A percentile compares a stretch with the other conserved stretches of the same genome.
Evolutionary conservation across 2,113 vertebrate species (phyloP).

Genomic region (Vimba vimba): DNA sequence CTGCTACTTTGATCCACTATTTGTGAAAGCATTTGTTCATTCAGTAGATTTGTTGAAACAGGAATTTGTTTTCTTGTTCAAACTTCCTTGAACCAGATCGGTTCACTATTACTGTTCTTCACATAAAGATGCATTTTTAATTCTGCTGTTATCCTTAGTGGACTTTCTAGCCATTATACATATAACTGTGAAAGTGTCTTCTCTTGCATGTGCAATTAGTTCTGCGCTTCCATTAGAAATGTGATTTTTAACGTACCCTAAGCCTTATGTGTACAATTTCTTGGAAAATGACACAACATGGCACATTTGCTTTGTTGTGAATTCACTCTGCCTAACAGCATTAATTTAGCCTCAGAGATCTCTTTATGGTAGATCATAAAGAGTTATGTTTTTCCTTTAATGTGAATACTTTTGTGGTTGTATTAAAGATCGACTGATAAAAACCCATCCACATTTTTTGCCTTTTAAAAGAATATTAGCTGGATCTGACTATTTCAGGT

Average conservation of each 20-base stretch:
- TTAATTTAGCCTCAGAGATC: slow-evolving; percentile 6
- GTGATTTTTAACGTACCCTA: slow-evolving; percentile 39
- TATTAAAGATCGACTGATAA: slow-evolving; percentile 40
- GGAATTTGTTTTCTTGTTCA: slow-evolving; percentile 32
- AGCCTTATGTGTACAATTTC: slow-evolving; percentile 43
- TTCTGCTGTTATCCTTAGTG: slow-evolving; percentile 25
- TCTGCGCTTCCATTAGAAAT: slow-evolving; percentile 38
- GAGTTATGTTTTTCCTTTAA: slow-evolving; percentile 36
- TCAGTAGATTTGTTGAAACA: slow-evolving; percentile 6
- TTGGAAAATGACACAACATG: slow-evolving; percentile 8
- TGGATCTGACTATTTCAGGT: slow-evolving; percentile 18
- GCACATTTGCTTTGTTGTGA: slow-evolving; percentile 36
- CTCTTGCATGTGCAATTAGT: slow-evolving; percentile 35
- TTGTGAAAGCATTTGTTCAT: slow-evolving; percentile 1
- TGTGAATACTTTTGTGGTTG: slow-evolving; percentile 37
- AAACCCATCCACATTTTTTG: slow-evolving; percentile 20
- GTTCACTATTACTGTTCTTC: slow-evolving; percentile 20
- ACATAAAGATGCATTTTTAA: slow-evolving; percentile 21
- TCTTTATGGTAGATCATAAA: slow-evolving; percentile 6
- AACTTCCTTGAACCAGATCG: slow-evolving; percentile 18
- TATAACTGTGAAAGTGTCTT: slow-evolving; percentile 26
- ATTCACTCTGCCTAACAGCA: slow-evolving; percentile 21
- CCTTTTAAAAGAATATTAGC: slow-evolving; percentile 15
- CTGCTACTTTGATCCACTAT: slow-evolving; percentile 30
- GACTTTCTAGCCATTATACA: slow-evolving; percentile 4